Conservation (phyloP, 1,140 invertebrate species). For the Scaptodrosophila lebanonensis region DNA sequence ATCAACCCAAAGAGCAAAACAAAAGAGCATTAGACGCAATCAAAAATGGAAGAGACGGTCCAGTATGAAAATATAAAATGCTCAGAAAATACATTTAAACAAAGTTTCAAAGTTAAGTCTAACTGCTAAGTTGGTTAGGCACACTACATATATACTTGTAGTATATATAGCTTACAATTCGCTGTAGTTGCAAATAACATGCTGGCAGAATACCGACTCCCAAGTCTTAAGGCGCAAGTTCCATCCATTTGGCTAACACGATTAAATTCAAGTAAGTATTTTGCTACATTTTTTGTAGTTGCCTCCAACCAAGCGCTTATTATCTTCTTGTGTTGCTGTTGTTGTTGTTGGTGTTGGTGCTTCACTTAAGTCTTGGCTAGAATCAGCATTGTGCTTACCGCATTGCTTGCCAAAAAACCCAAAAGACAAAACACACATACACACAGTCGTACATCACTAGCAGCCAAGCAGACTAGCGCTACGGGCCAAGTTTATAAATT, state of each 20-base stretch:
- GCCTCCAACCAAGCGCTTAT: too few relatives aligned
- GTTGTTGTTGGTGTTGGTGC: slow-evolving; percentile 26
- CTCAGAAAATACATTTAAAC: too few relatives aligned
- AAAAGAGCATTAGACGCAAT: slow-evolving; percentile 17
- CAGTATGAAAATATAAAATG: slow-evolving; percentile 8
- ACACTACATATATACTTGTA: too few relatives aligned
- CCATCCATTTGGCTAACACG: slow-evolving; percentile 8
- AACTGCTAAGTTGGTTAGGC: too few relatives aligned
- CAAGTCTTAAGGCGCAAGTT: neutral
- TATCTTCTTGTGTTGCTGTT: slow-evolving; percentile 11
- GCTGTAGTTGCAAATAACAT: slow-evolving; percentile 53
- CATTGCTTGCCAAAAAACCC: slow-evolving; percentile 57
- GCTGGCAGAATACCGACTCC: slow-evolving; percentile 3
- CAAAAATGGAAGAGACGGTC: slow-evolving; percentile 15
- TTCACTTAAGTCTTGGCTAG: slow-evolving; percentile 65
- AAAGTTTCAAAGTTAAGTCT: too few relatives aligned
- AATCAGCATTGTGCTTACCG: slow-evolving; percentile 65
- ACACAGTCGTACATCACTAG: neutral
- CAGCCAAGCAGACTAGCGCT: neutral
- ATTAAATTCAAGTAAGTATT: slow-evolving; percentile 65
- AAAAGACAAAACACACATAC: slow-evolving; percentile 5
- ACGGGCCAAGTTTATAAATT: slow-evolving; percentile 53
- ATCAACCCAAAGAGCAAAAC: neutral
- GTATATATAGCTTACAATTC: too few relatives aligned
- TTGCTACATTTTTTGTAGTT: slow-evolving; percentile 50